A percentile compares a stretch with the other conserved stretches of the same genome.
Conservation (phyloP, 2,113 vertebrate species). For the Lota lota region DNA sequence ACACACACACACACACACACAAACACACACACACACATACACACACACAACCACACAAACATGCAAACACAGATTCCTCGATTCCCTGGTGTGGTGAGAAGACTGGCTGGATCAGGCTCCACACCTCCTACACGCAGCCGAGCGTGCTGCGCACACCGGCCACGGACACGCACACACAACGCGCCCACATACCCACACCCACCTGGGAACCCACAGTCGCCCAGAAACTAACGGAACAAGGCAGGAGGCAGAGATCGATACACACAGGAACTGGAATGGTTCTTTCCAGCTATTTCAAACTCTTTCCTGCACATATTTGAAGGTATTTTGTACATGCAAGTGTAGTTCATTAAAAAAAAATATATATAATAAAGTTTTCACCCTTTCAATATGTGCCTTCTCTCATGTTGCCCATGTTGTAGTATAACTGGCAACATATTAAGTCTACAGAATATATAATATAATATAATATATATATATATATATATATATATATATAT, state of each 20-base stretch:
- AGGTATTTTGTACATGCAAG: neutral
- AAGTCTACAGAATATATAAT: no score
- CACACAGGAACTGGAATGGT: neutral
- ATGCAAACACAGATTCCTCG: constrained; percentile 9
- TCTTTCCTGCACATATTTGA: neutral
- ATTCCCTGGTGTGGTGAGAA: constrained; percentile 46
- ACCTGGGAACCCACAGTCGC: no score
- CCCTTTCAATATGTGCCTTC: no score
- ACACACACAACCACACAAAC: neutral
- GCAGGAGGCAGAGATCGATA: constrained; percentile 6
- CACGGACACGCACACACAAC: constrained; percentile 12
- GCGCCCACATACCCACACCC: neutral
- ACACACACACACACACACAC: constrained; percentile 9
- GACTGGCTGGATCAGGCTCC: constrained; percentile 59
- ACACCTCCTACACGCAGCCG: constrained; percentile 60
- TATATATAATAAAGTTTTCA: neutral
- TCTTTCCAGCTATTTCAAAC: no score
- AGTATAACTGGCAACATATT: no score
- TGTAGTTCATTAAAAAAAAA: neutral
- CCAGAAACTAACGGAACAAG: no score
- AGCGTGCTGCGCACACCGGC: neutral
- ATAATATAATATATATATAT: no score
- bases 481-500: neutral
- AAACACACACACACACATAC: constrained; percentile 4
- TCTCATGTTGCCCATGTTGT: no score